phyloP scores from a whole-genome alignment of 2,797 vertebrate genomes.

The Trachops cirrhosus region DNA sequence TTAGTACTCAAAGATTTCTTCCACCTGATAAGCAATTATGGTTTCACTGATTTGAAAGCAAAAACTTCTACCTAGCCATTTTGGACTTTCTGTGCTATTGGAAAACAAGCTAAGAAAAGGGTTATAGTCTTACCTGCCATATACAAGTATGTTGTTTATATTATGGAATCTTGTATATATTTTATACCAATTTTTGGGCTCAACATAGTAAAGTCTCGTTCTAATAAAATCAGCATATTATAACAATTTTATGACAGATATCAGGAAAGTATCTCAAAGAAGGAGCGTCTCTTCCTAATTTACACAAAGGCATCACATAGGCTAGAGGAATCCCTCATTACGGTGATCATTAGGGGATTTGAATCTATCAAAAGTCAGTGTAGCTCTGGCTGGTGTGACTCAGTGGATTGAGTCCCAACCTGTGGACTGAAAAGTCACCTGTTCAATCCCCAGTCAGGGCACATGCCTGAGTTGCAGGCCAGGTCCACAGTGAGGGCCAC shows the following conservation, averaged over 20 bases:
- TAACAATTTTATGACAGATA: background rate
- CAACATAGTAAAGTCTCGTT: background rate
- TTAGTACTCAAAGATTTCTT: background rate
- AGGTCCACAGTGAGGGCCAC: background rate
- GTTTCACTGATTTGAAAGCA: background rate
- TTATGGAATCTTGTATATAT: background rate
- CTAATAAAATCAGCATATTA: background rate
- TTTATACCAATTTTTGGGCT: background rate
- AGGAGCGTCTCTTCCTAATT: background rate
- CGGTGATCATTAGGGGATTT: background rate
- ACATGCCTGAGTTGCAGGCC: background rate
- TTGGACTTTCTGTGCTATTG: background rate
- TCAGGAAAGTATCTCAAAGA: background rate
- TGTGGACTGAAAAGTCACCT: background rate
- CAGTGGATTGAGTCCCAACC: too few species aligned
- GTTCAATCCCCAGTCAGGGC: background rate
- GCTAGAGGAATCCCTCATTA: background rate
- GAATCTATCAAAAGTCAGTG: background rate
- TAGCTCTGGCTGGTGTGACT: too few species aligned
- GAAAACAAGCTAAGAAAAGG: background rate
- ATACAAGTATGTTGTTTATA: background rate
- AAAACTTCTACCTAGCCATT: background rate
- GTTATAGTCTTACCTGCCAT: background rate
- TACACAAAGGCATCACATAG: background rate
- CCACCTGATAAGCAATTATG: background rate